Evolutionary conservation across 2,113 vertebrate genomes (phyloP), one percentile per base, ranked within the genome.

Genomic region (Poeciliopsis retropinna): DNA sequence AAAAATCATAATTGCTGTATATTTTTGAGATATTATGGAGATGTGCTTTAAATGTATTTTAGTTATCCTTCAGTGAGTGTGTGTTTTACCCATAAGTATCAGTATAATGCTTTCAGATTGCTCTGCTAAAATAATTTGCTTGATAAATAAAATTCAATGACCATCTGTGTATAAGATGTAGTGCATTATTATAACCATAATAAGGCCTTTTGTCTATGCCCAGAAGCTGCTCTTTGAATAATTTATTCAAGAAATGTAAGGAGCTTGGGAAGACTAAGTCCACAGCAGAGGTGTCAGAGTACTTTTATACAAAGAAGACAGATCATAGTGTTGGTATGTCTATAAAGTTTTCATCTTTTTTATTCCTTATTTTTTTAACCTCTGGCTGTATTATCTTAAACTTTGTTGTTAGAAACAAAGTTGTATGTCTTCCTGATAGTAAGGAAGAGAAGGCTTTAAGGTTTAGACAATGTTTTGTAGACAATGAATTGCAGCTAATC

Each of bases 361-460:
- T 37, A 37, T 37, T 37, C 8, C 12, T 32, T 47, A 27, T 4
- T 85, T 31, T 72, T 78, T 91, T 89, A 68, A 70, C 30, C 44
- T 17, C 25, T 60, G 65, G 3, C 47, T 67, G 61, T 44, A 37
- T 79, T 86, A 77, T 76, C 66, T 80, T 73, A 64, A 78, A 72
- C 72, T 67, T 3, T 67, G 66, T 73, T 72, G 14, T 81, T 47
- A 15, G 57, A 39, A 78, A 78, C 76, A 76, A 37, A n/a, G n/a
- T n/a, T n/a, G n/a, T n/a, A n/a, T n/a, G n/a, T n/a, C n/a, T n/a
- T n/a, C n/a, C n/a, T n/a, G n/a, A 61, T 32, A 60, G 4, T 1
- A 25, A 60, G 28, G 29, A 39, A 7, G 15, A 27, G 17, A 76
- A 17, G 19, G 51, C 19, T 34, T 32, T n/a, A 30, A 28, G 19